phyloP scores from a whole-genome alignment of 2,113 vertebrate genomes.

The Hemibagrus wyckioides region DNA sequence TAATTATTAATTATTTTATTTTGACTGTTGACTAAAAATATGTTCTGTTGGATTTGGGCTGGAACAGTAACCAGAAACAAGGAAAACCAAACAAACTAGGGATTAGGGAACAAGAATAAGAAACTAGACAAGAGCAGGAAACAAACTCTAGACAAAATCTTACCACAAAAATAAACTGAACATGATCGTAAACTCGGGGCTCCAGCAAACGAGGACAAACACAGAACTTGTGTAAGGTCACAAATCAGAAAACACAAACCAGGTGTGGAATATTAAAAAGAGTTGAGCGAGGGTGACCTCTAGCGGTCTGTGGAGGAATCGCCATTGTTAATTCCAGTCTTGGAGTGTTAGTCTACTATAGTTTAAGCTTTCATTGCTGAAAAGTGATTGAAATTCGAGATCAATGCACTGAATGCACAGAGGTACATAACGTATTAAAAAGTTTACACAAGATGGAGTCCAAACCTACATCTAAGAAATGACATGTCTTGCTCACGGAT shows the following conservation, averaged over 20 bases:
- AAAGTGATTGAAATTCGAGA: not conserved
- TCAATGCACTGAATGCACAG: not conserved
- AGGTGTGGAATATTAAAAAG: no score
- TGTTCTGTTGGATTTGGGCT: not conserved
- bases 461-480: not conserved
- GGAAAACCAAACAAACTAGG: no score
- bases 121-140: no score
- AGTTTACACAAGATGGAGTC: not conserved
- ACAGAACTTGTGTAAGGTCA: no score
- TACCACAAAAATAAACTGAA: no score
- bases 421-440: not conserved
- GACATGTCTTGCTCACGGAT: not conserved
- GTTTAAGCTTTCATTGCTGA: not conserved
- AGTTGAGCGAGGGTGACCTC: not conserved
- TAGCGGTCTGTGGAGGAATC: not conserved
- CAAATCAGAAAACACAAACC: no score
- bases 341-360: not conserved
- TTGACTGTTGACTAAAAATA: not conserved
- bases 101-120: no score
- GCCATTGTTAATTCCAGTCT: not conserved
- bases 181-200: no score
- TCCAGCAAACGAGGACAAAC: no score
- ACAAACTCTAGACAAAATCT: no score
- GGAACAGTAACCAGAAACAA: no score
- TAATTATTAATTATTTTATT: not conserved